Conservation (phyloP, 1,140 invertebrate species). For the Fopius arisanus region DNA sequence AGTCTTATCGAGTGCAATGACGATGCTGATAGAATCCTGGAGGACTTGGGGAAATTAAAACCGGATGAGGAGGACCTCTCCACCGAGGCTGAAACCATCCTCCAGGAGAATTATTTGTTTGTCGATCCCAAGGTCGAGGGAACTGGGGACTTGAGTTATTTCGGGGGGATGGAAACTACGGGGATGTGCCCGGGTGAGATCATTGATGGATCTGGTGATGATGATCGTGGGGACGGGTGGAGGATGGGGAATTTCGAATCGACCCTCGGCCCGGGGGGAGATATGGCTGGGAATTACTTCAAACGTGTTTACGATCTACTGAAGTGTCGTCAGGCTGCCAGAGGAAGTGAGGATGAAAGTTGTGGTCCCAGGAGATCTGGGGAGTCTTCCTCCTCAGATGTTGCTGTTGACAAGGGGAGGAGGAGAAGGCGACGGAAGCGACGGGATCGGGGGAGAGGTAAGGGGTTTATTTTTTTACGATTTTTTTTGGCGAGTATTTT, state of each 20-base stretch:
- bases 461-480: neutral
- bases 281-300: slow-evolving; percentile 45
- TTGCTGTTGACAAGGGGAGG: slow-evolving; percentile 36
- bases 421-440: slow-evolving; percentile 41
- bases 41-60: too few relatives aligned
- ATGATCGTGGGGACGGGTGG: slow-evolving; percentile 16
- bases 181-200: slow-evolving; percentile 40
- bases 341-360: slow-evolving; percentile 24
- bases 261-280: neutral
- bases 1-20: too few relatives aligned
- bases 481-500: neutral
- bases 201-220: slow-evolving; percentile 9
- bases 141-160: neutral
- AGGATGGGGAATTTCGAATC: neutral
- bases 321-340: slow-evolving; percentile 44
- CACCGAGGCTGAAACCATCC: slow-evolving; percentile 41
- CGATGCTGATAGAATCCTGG: too few relatives aligned
- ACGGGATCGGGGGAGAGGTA: slow-evolving; percentile 33
- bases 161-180: slow-evolving; percentile 33
- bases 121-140: slow-evolving; percentile 28
- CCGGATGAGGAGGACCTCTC: neutral
- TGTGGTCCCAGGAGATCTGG: slow-evolving; percentile 26
- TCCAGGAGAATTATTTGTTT: slow-evolving; percentile 53
- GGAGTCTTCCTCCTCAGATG: slow-evolving; percentile 48
- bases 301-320: slow-evolving; percentile 56